Evolutionary conservation across 2,113 vertebrate genomes (phyloP).

Genomic region (Cyprinodon brontotheroides): DNA sequence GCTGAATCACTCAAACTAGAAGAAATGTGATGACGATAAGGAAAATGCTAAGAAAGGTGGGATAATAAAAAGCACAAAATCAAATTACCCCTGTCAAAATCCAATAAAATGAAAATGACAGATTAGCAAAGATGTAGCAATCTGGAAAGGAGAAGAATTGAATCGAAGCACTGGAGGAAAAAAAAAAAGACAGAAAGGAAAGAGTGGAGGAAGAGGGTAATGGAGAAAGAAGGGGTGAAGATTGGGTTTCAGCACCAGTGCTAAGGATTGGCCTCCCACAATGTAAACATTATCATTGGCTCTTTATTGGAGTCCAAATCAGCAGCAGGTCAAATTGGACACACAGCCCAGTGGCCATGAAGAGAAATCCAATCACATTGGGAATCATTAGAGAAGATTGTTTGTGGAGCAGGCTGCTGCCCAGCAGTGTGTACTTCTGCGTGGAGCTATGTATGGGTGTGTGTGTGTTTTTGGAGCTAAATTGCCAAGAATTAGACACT

Average conservation of each 20-base stretch:
- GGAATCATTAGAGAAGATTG: slow-evolving; percentile 57
- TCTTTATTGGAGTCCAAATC: slow-evolving; percentile 51
- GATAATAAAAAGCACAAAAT: neutral
- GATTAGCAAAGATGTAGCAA: neutral
- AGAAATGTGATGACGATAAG: neutral
- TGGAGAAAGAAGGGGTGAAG: neutral
- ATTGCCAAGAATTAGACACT: slow-evolving; percentile 19
- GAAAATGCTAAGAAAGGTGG: neutral
- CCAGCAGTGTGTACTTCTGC: slow-evolving; percentile 6
- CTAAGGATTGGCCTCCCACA: slow-evolving; percentile 8
- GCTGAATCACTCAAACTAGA: neutral
- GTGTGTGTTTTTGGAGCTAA: slow-evolving; percentile 9
- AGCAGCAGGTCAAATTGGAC: slow-evolving; percentile 35
- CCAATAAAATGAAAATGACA: neutral
- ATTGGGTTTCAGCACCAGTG: slow-evolving; percentile 10
- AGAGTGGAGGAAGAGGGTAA: neutral
- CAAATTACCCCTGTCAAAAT: neutral
- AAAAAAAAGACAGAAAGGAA: neutral
- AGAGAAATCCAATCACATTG: slow-evolving; percentile 61
- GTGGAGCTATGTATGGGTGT: neutral
- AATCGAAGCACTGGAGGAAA: neutral
- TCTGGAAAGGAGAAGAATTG: neutral
- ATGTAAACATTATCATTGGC: slow-evolving; percentile 15
- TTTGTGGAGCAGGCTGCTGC: slow-evolving; percentile 32
- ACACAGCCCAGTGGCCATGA: slow-evolving; percentile 54